Base-by-base conservation (phyloP, 64 coral and sea anemone genomes). In the Stylophora pistillata region DNA sequence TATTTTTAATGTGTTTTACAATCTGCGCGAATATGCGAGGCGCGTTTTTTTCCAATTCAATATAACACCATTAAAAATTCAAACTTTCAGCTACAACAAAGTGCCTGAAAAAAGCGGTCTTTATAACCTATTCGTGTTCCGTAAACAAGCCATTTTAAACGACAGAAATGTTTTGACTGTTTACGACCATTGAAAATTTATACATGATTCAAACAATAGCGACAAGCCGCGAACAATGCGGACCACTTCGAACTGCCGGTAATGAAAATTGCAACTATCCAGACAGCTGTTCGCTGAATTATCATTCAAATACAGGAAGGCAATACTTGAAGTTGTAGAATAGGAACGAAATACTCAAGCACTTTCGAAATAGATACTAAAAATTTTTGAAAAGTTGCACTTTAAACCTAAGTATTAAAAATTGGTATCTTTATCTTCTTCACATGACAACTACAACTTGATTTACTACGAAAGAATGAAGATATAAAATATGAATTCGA, bases 161-260 rank as follows among this genome's bases (percentile, higher is more conserved):
- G 13, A 70, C 80, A 69, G 60, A 41, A 84, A 84, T 69, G 62
- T 71, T 84, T 84, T 69, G 80, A 70, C 62, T 84, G 80, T 84
- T 53, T 53, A 84, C 23, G 80, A 25, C 58, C 13, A 25, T n/a
- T 10, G 34, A 37, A 30, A 84, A 84, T 37, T 79, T 56, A 64
- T 58, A 60, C 57, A 82, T 30, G 27, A 15, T 6, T 31, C 1
- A 82, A 62, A 82, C 78, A 64, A 82, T 53, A 78, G 75, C 23
- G 28, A 56, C 23, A 78, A 55, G 13, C 21, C 23, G 34, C 3
- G 33, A 84, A 84, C 80, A 84, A 84, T 69, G 60, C 78, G 18
- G 9, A 59, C 78, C 78, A 82, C 78, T 65, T 11, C 20, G 7
- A 52, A 65, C 15, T 82, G 61, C 62, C 31, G 69, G 30, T 69